Percentiles rank a stretch among this genome's conserved stretches.
These are phyloP conservation scores for Rosalia funebris DNA, from an alignment of 2,888 invertebrate species.

Conservation along the genomic window DNA sequence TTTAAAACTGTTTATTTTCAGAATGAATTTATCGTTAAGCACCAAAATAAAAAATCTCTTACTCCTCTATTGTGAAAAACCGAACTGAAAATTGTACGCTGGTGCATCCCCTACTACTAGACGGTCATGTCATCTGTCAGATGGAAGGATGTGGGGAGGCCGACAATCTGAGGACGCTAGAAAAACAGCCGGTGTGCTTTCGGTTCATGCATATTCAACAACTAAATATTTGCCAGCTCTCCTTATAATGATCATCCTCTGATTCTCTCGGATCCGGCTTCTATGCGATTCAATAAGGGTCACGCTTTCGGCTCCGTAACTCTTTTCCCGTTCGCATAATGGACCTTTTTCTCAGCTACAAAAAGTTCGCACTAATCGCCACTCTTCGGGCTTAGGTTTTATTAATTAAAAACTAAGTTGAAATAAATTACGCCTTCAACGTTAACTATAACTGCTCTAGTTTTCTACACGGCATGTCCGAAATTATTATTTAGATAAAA, in stretches of 20 bases:
- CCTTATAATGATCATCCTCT: constrained; percentile 62
- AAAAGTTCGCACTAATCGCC: constrained; percentile 17
- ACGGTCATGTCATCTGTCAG: neutral
- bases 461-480: no score
- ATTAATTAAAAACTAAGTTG: constrained; percentile 17
- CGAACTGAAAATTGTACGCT: neutral
- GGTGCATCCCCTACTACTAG: neutral
- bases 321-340: constrained; percentile 24
- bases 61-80: no score
- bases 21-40: no score
- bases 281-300: constrained; percentile 53
- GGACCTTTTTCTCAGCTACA: constrained; percentile 3
- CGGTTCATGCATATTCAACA: constrained; percentile 63
- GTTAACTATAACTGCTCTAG: no score
- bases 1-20: no score
- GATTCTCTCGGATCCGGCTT: constrained; percentile 51
- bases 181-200: constrained; percentile 62
- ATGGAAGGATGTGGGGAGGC: constrained; percentile 30
- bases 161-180: constrained; percentile 55
- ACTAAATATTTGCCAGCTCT: constrained; percentile 63
- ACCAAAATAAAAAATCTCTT: no score
- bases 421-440: neutral
- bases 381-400: neutral
- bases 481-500: no score
- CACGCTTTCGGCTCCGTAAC: constrained; percentile 31